phyloP scores from a whole-genome alignment of 2,113 vertebrate species.

The Nymphicus hollandicus region DNA sequence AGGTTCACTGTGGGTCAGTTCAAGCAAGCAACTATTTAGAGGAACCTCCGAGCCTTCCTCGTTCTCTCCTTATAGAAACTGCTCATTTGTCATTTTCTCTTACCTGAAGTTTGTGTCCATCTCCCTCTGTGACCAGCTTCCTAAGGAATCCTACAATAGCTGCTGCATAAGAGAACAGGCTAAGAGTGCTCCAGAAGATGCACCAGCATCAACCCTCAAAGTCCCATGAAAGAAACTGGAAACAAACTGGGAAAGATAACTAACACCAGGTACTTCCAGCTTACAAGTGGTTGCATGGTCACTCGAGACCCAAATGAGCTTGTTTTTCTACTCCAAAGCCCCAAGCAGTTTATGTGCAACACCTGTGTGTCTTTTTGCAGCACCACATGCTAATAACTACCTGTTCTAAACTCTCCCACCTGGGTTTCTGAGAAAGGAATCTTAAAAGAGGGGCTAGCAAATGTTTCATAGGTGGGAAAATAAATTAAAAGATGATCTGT shows the following conservation, averaged over 20 bases:
- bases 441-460: neutral
- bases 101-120: neutral
- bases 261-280: neutral
- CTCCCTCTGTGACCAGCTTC: neutral
- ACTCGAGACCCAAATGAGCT: neutral
- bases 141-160: neutral
- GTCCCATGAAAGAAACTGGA: neutral
- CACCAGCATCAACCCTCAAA: neutral
- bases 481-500: neutral
- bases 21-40: neutral
- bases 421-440: neutral
- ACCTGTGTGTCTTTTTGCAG: neutral
- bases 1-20: neutral
- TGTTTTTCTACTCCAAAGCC: neutral
- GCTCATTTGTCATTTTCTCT: neutral
- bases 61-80: neutral
- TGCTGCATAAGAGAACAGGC: neutral
- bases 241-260: neutral
- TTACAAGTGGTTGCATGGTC: neutral
- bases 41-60: neutral
- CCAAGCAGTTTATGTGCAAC: neutral
- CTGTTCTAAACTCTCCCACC: neutral
- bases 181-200: fast-evolving
- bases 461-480: neutral
- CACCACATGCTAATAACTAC: neutral